Percentiles rank a stretch among this genome's conserved stretches.
These are phyloP conservation scores for Rana temporaria DNA, from an alignment of 2,113 vertebrate species.

Conservation along the genomic window DNA sequence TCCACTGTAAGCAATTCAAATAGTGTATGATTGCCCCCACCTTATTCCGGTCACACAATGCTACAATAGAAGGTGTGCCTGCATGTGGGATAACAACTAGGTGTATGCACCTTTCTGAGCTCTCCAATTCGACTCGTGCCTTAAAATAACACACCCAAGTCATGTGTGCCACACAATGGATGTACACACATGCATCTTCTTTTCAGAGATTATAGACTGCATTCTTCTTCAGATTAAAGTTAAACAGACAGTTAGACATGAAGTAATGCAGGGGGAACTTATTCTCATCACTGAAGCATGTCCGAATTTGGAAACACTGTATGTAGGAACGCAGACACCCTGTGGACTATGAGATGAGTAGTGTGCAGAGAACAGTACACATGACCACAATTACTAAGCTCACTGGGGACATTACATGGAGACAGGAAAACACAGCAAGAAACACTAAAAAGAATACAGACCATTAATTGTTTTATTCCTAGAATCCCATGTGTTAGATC, in stretches of 20 bases:
- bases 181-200: conserved; percentile 29
- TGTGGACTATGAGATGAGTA: too few relatives aligned
- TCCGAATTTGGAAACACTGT: too few relatives aligned
- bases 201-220: conserved; percentile 24
- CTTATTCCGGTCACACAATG: conserved; percentile 30
- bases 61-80: conserved; percentile 52
- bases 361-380: too few relatives aligned
- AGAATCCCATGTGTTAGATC: too few relatives aligned
- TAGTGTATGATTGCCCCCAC: background rate
- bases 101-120: conserved; percentile 24
- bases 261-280: too few relatives aligned
- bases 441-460: too few relatives aligned
- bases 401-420: too few relatives aligned
- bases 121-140: conserved; percentile 49
- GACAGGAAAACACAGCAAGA: too few relatives aligned
- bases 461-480: too few relatives aligned
- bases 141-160: conserved; percentile 37
- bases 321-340: too few relatives aligned
- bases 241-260: background rate
- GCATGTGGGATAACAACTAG: conserved; percentile 33
- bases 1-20: background rate
- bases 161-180: conserved; percentile 36
- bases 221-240: conserved; percentile 13
- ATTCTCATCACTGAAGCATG: too few relatives aligned
- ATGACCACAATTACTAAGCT: too few relatives aligned